A percentile compares a stretch with the other conserved stretches of the same genome.
Evolutionary conservation across 2,888 invertebrate species (phyloP).

Genomic region (Cryptops parisi): DNA sequence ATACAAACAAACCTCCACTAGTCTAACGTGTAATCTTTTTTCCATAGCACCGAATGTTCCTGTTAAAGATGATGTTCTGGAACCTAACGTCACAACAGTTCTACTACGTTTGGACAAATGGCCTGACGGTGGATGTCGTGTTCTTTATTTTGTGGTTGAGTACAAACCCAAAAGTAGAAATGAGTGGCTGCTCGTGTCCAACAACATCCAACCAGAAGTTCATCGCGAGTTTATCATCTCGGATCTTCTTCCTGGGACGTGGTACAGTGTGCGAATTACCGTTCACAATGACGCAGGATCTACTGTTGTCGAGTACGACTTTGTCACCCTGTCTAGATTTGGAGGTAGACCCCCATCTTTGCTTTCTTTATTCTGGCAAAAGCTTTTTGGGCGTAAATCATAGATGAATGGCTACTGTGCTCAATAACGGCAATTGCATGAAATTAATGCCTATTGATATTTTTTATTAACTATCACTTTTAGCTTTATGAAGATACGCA

Average conservation of each 20-base stretch:
- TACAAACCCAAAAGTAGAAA: conserved; percentile 28
- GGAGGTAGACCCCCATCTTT: conserved; percentile 54
- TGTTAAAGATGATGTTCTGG: conserved; percentile 55
- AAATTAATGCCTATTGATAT: not conserved
- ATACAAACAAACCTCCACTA: too few relatives aligned
- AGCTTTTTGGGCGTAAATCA: not conserved
- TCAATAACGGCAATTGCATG: not conserved
- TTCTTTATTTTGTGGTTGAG: conserved; percentile 60
- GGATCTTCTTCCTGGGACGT: conserved; percentile 50
- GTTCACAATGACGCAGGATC: conserved; percentile 60
- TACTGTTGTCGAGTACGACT: conserved; percentile 50
- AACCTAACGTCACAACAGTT: conserved; percentile 61
- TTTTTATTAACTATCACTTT: not conserved
- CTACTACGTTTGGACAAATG: conserved; percentile 64
- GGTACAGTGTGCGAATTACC: conserved; percentile 53
- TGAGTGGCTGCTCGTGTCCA: conserved; percentile 41
- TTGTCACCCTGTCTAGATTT: conserved; percentile 52
- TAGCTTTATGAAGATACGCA: too few relatives aligned
- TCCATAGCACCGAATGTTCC: conserved; percentile 50
- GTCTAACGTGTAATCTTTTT: conserved; percentile 10
- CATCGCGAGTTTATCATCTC: conserved; percentile 41
- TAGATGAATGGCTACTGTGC: not conserved
- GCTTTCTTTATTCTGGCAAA: not conserved
- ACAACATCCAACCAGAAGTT: conserved; percentile 36
- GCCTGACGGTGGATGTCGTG: conserved; percentile 73